Evolutionary conservation across 2,113 vertebrate genomes (phyloP), one percentile per base, ranked within the genome.

Genomic region (Nestor notabilis): DNA sequence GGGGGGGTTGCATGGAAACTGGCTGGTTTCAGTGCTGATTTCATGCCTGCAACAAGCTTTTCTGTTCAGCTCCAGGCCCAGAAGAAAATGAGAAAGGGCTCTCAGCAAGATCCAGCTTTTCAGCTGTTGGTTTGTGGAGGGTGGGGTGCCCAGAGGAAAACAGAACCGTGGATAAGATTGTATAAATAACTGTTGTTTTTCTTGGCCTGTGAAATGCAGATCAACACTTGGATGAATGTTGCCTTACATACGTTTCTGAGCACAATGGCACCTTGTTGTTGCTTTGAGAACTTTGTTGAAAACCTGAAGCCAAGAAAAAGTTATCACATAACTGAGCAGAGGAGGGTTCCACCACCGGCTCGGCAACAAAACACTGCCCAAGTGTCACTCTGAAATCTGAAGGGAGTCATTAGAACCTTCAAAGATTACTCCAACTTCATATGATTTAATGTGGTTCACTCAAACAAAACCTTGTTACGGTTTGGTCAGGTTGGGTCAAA

Each of bases 211-310:
- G 93, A 88, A 92, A 98, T 68, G 72, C 96, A 97, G 97, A 98
- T 98, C 98, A 98, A 98, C 97, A 98, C 97, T 98, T 98, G 97
- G 96, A 98, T 98, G 98, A 98, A 98, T 98, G 98, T 98, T 98
- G 97, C 97, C 97, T 98, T 97, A 98, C 97, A 98, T 98, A 97
- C 94, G 29, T 97, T 96, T 97, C 77, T 43, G 93, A 74, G 96
- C 97, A 98, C 98, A 98, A 98, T 98, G 98, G 97, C 97, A 98
- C 98, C 98, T 98, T 98, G 98, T 98, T 98, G 96, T 97, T 96
- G 91, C 97, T 97, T 97, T 97, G 72, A 97, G 56, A 96, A 97
- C 97, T 98, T 97, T 97, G 97, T 98, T 98, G 97, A 98, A 98
- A 98, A 89, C 92, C 94, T 52, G 75, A 96, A 97, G 97, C 98